Conservation (phyloP, 1,140 invertebrate genomes). For the Meteorus sp. region DNA sequence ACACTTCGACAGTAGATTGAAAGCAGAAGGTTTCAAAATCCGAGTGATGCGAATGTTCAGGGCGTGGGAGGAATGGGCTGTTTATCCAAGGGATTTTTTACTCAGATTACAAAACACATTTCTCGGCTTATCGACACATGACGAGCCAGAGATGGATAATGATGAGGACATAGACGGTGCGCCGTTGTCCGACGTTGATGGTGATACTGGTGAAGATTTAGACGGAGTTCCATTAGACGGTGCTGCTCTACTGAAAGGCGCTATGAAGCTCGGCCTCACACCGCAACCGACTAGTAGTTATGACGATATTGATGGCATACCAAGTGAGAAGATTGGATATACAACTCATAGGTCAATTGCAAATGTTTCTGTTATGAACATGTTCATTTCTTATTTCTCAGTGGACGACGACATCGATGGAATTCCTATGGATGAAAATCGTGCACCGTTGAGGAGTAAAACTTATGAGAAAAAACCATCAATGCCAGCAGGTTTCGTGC, state of each 20-base stretch:
- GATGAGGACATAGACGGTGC: constrained; percentile 68
- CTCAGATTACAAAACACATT: constrained; percentile 91
- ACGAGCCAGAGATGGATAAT: constrained; percentile 56
- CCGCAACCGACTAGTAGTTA: constrained; percentile 55
- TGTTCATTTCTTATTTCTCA: constrained; percentile 42
- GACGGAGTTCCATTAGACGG: constrained; percentile 84
- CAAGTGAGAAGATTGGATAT: constrained; percentile 69
- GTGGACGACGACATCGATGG: constrained; percentile 87
- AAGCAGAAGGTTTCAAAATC: constrained; percentile 95
- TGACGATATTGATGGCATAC: constrained; percentile 76
- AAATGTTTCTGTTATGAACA: constrained; percentile 8
- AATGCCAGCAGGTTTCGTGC: constrained; percentile 72
- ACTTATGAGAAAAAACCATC: constrained; percentile 49
- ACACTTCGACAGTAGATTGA: constrained; percentile 83
- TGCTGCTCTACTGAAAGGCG: constrained; percentile 74
- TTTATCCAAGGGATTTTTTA: constrained; percentile 94
- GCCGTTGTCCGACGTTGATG: constrained; percentile 67
- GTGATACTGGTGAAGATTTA: constrained; percentile 68
- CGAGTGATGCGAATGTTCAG: constrained; percentile 92
- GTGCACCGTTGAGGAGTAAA: constrained; percentile 39
- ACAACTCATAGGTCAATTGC: too few relatives aligned
- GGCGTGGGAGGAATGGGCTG: constrained; percentile 97
- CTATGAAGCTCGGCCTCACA: constrained; percentile 61
- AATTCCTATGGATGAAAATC: constrained; percentile 67
- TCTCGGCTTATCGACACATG: constrained; percentile 65